These are phyloP conservation scores for Drosophila auraria DNA, from an alignment of 1,140 invertebrate species.

Conservation along the genomic window DNA sequence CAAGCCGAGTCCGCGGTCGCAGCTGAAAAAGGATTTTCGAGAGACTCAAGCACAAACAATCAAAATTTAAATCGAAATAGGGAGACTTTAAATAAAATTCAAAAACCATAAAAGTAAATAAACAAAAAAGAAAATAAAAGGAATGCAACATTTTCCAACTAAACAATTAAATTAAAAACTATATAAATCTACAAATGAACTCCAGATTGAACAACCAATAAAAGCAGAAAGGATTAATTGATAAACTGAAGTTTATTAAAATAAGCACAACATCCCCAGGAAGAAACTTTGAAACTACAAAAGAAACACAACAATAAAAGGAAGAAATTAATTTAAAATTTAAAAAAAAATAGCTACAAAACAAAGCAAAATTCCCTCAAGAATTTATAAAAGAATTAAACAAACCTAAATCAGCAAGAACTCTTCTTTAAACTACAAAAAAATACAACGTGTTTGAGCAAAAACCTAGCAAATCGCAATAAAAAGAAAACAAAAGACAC, in stretches of 20 bases:
- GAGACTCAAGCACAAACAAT: conserved; percentile 8
- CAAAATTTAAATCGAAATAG: conserved; percentile 4
- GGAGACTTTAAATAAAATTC: not conserved
- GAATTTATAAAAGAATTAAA: not conserved
- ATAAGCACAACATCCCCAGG: not conserved
- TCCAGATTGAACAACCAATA: not conserved
- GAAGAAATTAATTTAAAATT: not conserved
- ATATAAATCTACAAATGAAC: not conserved
- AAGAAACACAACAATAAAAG: not conserved
- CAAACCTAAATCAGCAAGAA: not conserved
- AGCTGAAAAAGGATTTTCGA: conserved; percentile 34
- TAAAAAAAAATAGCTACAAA: conserved; percentile 2
- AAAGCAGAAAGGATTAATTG: not conserved
- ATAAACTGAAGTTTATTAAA: not conserved
- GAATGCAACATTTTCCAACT: too few species aligned
- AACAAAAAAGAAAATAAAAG: not conserved
- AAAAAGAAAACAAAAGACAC: not conserved
- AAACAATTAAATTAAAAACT: not conserved
- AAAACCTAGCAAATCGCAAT: not conserved
- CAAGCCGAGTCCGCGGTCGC: conserved; percentile 36
- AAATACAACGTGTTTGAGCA: not conserved
- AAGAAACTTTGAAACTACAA: not conserved
- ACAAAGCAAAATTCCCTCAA: not conserved
- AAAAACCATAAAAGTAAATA: not conserved
- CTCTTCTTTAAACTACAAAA: not conserved